Evolutionary conservation across 2,888 invertebrate species (phyloP).

Genomic region (Myathropa florea): DNA sequence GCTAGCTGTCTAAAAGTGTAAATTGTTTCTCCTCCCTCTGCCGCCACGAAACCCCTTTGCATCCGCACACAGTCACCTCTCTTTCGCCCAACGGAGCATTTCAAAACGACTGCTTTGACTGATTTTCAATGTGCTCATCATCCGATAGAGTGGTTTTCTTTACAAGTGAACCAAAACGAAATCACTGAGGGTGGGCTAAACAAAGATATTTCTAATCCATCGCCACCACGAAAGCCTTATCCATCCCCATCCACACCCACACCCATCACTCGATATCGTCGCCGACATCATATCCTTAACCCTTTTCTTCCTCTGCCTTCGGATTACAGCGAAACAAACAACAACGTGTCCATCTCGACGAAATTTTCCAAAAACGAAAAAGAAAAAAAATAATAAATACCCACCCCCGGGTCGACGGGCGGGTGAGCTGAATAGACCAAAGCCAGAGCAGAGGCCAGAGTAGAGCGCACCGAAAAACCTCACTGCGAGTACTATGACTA

Average conservation of each 20-base stretch:
- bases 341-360: constrained; percentile 49
- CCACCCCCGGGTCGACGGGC: neutral
- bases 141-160: constrained; percentile 70
- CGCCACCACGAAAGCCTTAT: constrained; percentile 4
- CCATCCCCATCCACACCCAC: neutral
- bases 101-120: constrained; percentile 67
- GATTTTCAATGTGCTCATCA: constrained; percentile 71
- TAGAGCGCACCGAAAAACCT: constrained; percentile 45
- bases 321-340: constrained; percentile 24
- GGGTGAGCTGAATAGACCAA: neutral
- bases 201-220: constrained; percentile 65
- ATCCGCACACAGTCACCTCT: neutral
- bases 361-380: constrained; percentile 16
- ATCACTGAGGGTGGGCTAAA: constrained; percentile 53
- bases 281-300: constrained; percentile 53
- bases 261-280: constrained; percentile 3
- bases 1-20: constrained; percentile 41
- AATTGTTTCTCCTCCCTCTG: constrained; percentile 34
- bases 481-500: constrained; percentile 7
- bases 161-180: constrained; percentile 65
- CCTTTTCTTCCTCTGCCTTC: constrained; percentile 52
- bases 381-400: neutral
- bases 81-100: constrained; percentile 62
- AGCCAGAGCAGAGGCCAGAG: constrained; percentile 26
- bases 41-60: neutral